Conservation (phyloP, 2,888 invertebrate genomes). For the Sinopyrophorus schimmeli region DNA sequence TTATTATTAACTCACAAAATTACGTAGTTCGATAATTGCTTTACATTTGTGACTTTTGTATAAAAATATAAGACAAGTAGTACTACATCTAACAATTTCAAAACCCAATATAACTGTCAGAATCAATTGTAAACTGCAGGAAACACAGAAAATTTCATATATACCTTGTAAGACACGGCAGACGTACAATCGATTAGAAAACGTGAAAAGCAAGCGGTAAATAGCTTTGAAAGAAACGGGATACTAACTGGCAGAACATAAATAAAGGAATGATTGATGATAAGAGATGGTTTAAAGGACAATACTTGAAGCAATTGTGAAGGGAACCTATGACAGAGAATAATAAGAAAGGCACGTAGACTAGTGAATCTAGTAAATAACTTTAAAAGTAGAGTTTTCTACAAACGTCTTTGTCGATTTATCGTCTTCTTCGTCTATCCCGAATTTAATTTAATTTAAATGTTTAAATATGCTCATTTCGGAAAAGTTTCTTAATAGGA, state of each 20-base stretch:
- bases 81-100: too few species aligned
- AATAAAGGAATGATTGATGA: conserved; percentile 39
- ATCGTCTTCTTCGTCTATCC: too few species aligned
- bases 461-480: too few species aligned
- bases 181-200: conserved; percentile 28
- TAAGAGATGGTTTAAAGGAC: conserved; percentile 17
- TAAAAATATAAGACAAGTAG: too few species aligned
- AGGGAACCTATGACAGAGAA: neutral
- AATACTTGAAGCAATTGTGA: conserved; percentile 16
- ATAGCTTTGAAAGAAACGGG: conserved; percentile 32
- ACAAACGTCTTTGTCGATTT: too few species aligned
- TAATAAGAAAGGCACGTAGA: neutral
- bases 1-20: too few species aligned
- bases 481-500: too few species aligned
- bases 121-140: conserved; percentile 32
- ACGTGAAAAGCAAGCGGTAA: conserved; percentile 28
- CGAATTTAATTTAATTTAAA: too few species aligned
- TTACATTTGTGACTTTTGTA: too few species aligned
- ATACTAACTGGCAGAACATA: conserved; percentile 37
- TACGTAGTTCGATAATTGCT: too few species aligned
- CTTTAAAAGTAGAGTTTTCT: neutral
- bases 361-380: too few species aligned
- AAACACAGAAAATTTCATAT: conserved; percentile 29
- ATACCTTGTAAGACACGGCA: conserved; percentile 31
- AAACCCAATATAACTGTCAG: conserved; percentile 33